Base-by-base conservation (phyloP, 2,888 invertebrate species). In the Acanthopleura granulata region DNA sequence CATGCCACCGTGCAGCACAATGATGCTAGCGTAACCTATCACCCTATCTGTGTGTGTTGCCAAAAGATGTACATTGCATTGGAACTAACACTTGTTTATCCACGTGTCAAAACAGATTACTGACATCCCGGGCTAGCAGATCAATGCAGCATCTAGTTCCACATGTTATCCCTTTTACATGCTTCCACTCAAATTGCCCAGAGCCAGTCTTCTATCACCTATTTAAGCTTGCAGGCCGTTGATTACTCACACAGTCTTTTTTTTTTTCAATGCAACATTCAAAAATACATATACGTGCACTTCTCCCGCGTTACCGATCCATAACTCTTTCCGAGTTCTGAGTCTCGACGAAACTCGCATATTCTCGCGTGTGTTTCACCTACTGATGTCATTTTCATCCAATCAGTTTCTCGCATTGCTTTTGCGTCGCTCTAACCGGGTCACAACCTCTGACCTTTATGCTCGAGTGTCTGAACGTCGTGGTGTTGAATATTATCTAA, bases 361-460 rank as follows among this genome's bases (percentile, higher is more conserved):
- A 66, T 18, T 25, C 30, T 25, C 30, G 22, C 75, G 78, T 74
- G 77, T 76, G 66, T 76, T 71, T 18, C 27, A 27, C 18, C 18
- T 66, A 3, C 66, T 84, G 83, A 82, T 78, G 81, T 84, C 80
- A 82, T 78, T 76, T 73, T 81, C 73, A 78, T 72, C 87, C 86
- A 87, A 87, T 87, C 80, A 83, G 77, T 80, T 78, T 75, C 71
- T 61, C 78, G 75, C 72, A 76, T 75, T 77, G 72, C 76, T 74
- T 40, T 49, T 79, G 82, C 81, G 81, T 82, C 81, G 80, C 78
- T 76, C 78, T 76, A 80, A 78, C 80, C 80, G 80, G 87, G 87
- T 87, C 87, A 87, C 86, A 86, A 87, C 85, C 87, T 85, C 83
- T 87, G 87, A 87, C 87, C 87, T 87, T 87, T 87, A 83, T 81